A percentile compares a stretch with the other conserved stretches of the same genome.
Conservation (phyloP, 1,140 invertebrate species). For the Drosophila pruinosa region DNA sequence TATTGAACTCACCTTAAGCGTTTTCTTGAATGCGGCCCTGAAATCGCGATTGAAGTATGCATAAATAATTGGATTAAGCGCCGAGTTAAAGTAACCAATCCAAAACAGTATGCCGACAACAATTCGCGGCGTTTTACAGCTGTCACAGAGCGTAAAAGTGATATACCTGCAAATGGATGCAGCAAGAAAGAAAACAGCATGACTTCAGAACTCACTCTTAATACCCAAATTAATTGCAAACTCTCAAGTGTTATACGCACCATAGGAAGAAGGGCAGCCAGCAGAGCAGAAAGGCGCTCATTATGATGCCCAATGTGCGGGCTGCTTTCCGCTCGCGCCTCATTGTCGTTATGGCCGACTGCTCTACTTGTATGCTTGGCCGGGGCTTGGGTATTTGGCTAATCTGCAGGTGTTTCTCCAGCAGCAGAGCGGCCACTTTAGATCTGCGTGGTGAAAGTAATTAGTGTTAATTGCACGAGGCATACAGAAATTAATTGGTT, state of each 20-base stretch:
- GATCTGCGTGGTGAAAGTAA: conserved; percentile 85
- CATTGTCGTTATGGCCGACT: conserved; percentile 89
- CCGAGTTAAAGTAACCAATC: conserved; percentile 98
- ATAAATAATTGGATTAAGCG: conserved; percentile 98
- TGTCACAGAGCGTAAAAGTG: conserved; percentile 91
- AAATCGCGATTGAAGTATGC: conserved; percentile 99
- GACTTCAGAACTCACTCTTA: background rate
- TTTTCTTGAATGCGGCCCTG: conserved; percentile 95
- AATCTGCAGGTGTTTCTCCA: conserved; percentile 94
- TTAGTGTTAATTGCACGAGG: conserved; percentile 55
- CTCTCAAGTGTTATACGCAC: conserved; percentile 83
- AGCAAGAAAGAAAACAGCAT: background rate
- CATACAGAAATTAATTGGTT: conserved; percentile 26
- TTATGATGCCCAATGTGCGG: conserved; percentile 96
- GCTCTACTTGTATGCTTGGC: conserved; percentile 86
- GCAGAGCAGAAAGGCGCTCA: conserved; percentile 95
- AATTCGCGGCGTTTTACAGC: conserved; percentile 83
- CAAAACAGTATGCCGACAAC: conserved; percentile 95
- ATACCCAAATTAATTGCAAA: background rate
- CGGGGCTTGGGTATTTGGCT: conserved; percentile 91
- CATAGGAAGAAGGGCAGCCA: conserved; percentile 98
- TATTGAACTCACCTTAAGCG: conserved; percentile 88
- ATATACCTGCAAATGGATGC: conserved; percentile 88
- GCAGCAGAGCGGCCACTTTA: conserved; percentile 91
- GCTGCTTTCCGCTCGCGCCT: conserved; percentile 96